Evolutionary conservation across 2,113 vertebrate genomes (phyloP), one percentile per base, ranked within the genome.

Genomic region (Cisticola juncidis): DNA sequence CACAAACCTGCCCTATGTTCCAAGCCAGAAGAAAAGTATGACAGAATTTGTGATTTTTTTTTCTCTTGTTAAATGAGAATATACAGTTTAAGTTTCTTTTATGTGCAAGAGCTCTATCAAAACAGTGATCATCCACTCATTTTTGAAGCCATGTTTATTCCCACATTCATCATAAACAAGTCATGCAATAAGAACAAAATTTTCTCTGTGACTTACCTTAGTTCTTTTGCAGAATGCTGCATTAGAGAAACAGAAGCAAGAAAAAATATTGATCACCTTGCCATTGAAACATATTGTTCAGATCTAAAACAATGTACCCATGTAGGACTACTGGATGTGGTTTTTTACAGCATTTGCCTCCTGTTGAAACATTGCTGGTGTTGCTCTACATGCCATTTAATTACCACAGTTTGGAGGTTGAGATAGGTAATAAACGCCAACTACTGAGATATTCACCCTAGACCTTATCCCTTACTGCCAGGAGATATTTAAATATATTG

Each of bases 191-290:
- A 81, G 80, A 82, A 88, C 51, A 64, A 65, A 86, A 86, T 91
- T 95, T 96, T 88, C 72, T 96, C 76, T 4, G 0, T 81, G 53
- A 94, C 95, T 97, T 97, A 97, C 95, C 96, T 95, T 45, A 71
- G 69, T 38, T 90, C 88, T 86, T 94, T 58, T 95, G 65, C 80
- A 88, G 86, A 96, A 76, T 68, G 96, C 95, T 95, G 96, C 96
- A 72, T 97, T 97, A 95, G 73, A 97, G 82, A 96, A 96, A 97
- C 61, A 95, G 92, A 96, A 96, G 95, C 60, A 93, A 96, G 88
- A 97, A 90, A 93, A 93, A 57, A 79, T n/a, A 35, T 96, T 95
- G 82, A 92, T 94, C 93, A 93, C 72, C 64, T 93, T 88, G 57
- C 82, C 36, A 71, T 78, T 91, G 35, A 90, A 88, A 88, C n/a